These are phyloP conservation scores for Agrypnus murinus DNA, from an alignment of 2,888 invertebrate species.

Conservation along the genomic window DNA sequence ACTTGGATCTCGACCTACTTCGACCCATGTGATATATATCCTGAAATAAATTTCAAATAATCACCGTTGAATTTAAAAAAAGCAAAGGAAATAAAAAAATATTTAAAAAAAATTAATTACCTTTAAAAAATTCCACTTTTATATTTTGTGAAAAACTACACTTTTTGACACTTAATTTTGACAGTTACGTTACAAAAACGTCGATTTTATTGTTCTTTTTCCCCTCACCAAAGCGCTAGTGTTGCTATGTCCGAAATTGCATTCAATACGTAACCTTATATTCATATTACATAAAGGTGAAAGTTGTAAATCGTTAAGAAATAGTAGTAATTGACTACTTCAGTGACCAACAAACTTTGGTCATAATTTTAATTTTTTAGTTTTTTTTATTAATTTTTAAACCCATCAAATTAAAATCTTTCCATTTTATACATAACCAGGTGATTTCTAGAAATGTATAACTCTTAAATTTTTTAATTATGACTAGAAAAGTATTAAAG, in stretches of 20 bases:
- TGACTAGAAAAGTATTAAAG: too few species aligned
- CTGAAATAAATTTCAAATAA: not conserved
- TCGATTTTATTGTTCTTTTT: constrained; percentile 69
- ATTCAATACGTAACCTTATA: constrained; percentile 39
- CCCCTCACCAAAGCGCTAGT: constrained; percentile 66
- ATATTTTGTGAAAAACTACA: constrained; percentile 48
- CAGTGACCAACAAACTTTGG: constrained; percentile 12
- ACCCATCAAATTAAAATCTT: too few species aligned
- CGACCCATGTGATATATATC: constrained; percentile 71
- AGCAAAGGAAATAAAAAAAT: constrained; percentile 37
- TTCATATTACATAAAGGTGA: constrained; percentile 3
- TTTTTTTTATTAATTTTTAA: too few species aligned
- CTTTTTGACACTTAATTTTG: constrained; percentile 55
- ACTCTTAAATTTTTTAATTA: too few species aligned
- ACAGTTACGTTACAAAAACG: constrained; percentile 65
- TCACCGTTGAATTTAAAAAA: constrained; percentile 25
- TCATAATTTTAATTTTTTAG: not conserved
- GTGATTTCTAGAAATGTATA: too few species aligned
- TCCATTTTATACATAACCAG: too few species aligned
- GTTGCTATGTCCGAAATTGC: constrained; percentile 56
- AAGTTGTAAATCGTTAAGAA: constrained; percentile 1
- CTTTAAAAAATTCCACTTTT: constrained; percentile 17
- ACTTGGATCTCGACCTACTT: constrained; percentile 70
- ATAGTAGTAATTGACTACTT: not conserved
- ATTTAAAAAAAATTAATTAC: constrained; percentile 50